Conservation (phyloP, 2,113 vertebrate genomes). For the Vulpes lagopus region DNA sequence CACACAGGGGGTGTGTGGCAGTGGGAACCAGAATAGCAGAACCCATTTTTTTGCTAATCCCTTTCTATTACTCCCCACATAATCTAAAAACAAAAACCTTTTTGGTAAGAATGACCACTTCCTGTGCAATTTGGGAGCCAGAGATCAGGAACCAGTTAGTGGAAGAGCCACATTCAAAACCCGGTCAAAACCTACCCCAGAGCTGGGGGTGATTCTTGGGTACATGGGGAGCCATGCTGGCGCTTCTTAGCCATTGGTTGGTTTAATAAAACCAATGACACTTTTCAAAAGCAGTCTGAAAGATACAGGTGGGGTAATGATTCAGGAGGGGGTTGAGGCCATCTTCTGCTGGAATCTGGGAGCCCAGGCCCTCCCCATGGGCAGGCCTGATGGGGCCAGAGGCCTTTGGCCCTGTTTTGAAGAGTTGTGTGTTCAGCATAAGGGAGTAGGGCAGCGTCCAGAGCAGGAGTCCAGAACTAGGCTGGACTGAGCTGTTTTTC, state of each 20-base stretch:
- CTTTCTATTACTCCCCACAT: not conserved
- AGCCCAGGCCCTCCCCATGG: not conserved
- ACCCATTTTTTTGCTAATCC: not conserved
- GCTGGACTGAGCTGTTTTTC: not conserved
- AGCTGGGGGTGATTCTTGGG: too few species aligned
- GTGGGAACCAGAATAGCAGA: not conserved
- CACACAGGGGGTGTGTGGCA: not conserved
- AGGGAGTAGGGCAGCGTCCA: not conserved
- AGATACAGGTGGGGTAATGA: not conserved
- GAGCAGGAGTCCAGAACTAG: not conserved
- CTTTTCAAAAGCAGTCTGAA: not conserved
- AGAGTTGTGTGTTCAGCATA: not conserved
- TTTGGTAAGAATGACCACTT: not conserved
- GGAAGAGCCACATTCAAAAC: not conserved
- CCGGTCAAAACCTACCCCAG: rapidly evolving
- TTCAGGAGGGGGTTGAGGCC: not conserved
- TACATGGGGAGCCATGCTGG: too few species aligned
- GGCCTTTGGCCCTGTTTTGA: not conserved
- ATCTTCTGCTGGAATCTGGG: not conserved
- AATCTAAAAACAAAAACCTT: not conserved
- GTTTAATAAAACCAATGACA: not conserved
- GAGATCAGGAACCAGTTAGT: not conserved
- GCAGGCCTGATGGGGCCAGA: not conserved
- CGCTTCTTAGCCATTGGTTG: not conserved
- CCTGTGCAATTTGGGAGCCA: rapidly evolving